Evolutionary conservation across 2,888 invertebrate species (phyloP), one percentile per base, ranked within the genome.

Genomic region (Callyntrura sp.): DNA sequence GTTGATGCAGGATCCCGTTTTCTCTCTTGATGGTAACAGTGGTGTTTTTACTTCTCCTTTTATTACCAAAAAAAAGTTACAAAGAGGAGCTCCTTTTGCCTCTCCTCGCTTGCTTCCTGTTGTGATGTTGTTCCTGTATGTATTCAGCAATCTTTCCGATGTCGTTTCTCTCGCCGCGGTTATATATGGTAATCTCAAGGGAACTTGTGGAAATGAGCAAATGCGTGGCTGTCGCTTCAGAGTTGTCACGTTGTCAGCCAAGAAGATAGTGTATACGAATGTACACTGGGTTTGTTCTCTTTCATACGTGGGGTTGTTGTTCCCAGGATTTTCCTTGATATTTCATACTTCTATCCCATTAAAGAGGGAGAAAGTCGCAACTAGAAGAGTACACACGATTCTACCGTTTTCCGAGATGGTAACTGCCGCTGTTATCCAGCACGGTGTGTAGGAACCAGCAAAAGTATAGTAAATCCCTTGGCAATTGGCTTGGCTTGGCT

Each of bases 191-290:
- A 86, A 79, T 91, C 92, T 91, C 92, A 51, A 81, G 92, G 91
- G 92, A 92, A 60, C 82, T 83, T 83, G 85, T 85, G 88, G 91
- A 93, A 91, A 93, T 93, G 91, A 92, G 93, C 91, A 92, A 92
- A 92, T 93, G 90, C 93, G 90, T 91, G 81, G 86, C 90, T 92
- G 92, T 91, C 91, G 87, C 87, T 90, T 91, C 90, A 88, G 90
- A 92, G 92, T 93, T 93, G 93, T 93, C 93, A 93, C 93, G 93
- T 92, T 93, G 92, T 92, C 91, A 90, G 88, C 82, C 78, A 43
- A 89, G 20, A 81, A 81, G 60, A 89, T 76, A 83, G 14, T 14
- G 89, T 79, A 73, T 85, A 85, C 68, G 48, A 60, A 73, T 9
- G 35, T 43, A 9, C 48, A 0, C 45, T 62, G 9, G 1, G 11